Evolutionary conservation across 2,888 invertebrate genomes (phyloP).

Genomic region (Ariolimax columbianus): DNA sequence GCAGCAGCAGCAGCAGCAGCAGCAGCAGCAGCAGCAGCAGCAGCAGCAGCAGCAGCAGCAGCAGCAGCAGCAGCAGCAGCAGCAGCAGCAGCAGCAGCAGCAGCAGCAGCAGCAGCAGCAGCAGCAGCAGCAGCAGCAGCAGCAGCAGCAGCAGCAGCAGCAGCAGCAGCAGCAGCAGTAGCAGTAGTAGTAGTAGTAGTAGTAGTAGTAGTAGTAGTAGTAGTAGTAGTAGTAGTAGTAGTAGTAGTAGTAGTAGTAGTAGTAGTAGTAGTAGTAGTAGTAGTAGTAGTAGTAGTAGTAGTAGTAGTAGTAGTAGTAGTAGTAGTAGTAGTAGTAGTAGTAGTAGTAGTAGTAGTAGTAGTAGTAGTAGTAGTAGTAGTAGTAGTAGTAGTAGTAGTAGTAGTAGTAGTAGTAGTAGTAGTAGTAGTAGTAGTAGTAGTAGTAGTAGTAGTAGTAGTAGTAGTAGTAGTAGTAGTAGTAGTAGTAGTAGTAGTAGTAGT

Average conservation of each 20-base stretch:
- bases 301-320: constrained; percentile 9
- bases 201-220: constrained; percentile 36
- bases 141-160: too few species aligned
- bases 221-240: constrained; percentile 29
- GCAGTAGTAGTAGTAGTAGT: constrained; percentile 25
- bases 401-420: constrained; percentile 10
- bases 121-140: too few species aligned
- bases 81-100: too few species aligned
- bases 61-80: too few species aligned
- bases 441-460: not conserved
- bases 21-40: too few species aligned
- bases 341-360: not conserved
- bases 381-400: not conserved
- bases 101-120: too few species aligned
- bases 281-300: not conserved
- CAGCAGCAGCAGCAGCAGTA: constrained; percentile 16
- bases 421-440: not conserved
- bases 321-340: not conserved
- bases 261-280: not conserved
- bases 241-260: not conserved
- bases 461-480: constrained; percentile 18
- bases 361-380: not conserved
- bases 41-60: too few species aligned
- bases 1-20: too few species aligned
- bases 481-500: not conserved